Evolutionary conservation across 1,140 invertebrate species (phyloP).

Genomic region (Goniozus legneri): DNA sequence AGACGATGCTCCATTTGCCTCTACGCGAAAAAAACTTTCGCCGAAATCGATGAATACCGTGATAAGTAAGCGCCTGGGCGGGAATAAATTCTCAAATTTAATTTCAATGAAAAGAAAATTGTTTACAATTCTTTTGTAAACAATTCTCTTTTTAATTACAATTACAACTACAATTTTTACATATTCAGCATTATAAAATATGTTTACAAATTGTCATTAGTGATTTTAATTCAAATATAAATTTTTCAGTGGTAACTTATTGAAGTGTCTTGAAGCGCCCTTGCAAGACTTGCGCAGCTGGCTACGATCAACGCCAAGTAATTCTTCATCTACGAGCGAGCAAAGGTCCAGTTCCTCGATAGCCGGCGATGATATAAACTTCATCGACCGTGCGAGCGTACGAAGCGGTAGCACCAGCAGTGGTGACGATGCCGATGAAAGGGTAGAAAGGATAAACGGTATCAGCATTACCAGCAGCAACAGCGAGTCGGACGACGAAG

Average conservation of each 20-base stretch:
- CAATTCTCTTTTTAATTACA: too few species aligned
- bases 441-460: not conserved
- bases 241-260: constrained; percentile 55
- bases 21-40: constrained; percentile 60
- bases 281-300: constrained; percentile 57
- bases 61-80: constrained; percentile 59
- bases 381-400: constrained; percentile 37
- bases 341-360: constrained; percentile 39
- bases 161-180: too few species aligned
- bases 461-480: constrained; percentile 22
- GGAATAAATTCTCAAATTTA: too few species aligned
- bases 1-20: constrained; percentile 62
- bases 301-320: constrained; percentile 52
- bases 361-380: constrained; percentile 34
- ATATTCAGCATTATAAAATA: too few species aligned
- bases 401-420: constrained; percentile 8
- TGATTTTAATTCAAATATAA: too few species aligned
- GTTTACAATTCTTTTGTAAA: too few species aligned
- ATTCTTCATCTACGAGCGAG: constrained; percentile 33
- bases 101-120: too few species aligned
- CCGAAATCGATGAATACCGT: constrained; percentile 53
- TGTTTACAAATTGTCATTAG: too few species aligned
- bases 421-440: not conserved
- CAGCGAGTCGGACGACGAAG: constrained; percentile 46
- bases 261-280: constrained; percentile 60